Percentiles rank a stretch among this genome's conserved stretches.
These are phyloP conservation scores for Drosophila paramelanica DNA, from an alignment of 2,888 invertebrate species.

Conservation along the genomic window DNA sequence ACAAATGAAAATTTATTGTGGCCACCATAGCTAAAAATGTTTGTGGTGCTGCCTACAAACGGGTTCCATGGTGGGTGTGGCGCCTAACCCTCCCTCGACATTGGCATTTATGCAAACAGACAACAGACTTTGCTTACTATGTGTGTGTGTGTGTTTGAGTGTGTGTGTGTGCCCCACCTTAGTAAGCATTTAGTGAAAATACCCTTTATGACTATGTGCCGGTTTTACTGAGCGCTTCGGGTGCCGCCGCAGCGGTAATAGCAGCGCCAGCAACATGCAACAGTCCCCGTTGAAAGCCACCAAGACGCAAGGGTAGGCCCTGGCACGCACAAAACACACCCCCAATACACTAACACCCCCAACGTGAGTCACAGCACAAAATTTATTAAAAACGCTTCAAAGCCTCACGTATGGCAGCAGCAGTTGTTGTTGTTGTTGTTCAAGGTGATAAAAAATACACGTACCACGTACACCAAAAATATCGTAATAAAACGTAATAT, in stretches of 20 bases:
- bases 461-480: constrained; percentile 29
- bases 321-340: constrained; percentile 27
- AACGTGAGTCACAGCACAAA: constrained; percentile 31
- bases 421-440: background rate
- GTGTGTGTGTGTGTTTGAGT: constrained; percentile 11
- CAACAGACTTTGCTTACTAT: constrained; percentile 23
- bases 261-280: constrained; percentile 46
- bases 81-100: constrained; percentile 24
- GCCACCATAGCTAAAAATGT: constrained; percentile 43
- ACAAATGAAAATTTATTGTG: constrained; percentile 80
- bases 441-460: constrained; percentile 47
- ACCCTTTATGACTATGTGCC: constrained; percentile 44
- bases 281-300: constrained; percentile 42
- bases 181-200: constrained; percentile 52
- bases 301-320: constrained; percentile 35
- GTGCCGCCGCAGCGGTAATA: constrained; percentile 24
- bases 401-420: constrained; percentile 22
- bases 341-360: constrained; percentile 19
- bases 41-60: constrained; percentile 28
- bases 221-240: constrained; percentile 22
- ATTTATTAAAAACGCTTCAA: constrained; percentile 55
- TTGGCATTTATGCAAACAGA: constrained; percentile 63
- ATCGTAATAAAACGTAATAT: background rate
- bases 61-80: constrained; percentile 23
- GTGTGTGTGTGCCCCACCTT: constrained; percentile 41